Evolutionary conservation across 2,888 invertebrate species (phyloP).

Genomic region (Orchestes rusci): DNA sequence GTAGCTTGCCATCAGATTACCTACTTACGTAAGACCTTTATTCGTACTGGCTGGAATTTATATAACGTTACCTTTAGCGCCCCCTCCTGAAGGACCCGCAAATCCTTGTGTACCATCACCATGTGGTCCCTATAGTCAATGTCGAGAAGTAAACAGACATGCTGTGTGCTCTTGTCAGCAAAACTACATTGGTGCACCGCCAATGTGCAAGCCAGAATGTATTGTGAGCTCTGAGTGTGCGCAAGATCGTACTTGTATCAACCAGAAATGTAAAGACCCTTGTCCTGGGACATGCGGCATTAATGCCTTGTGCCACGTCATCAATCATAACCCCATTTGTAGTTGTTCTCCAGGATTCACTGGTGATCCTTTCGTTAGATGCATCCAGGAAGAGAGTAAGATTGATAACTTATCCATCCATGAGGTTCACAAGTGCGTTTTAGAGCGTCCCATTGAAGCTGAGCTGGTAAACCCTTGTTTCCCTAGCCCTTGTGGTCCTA

Average conservation of each 20-base stretch:
- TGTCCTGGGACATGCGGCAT: conserved; percentile 77
- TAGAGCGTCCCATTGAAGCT: too few relatives aligned
- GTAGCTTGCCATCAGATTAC: conserved; percentile 57
- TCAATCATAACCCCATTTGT: conserved; percentile 81
- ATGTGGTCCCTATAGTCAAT: conserved; percentile 75
- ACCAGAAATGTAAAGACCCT: conserved; percentile 73
- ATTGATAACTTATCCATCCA: too few relatives aligned
- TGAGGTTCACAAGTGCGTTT: too few relatives aligned
- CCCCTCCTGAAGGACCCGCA: conserved; percentile 29
- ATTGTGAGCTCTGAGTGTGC: conserved; percentile 76
- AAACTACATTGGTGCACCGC: conserved; percentile 71
- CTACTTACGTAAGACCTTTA: conserved; percentile 20
- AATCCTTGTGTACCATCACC: conserved; percentile 63
- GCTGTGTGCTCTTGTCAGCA: conserved; percentile 75
- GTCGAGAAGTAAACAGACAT: conserved; percentile 62
- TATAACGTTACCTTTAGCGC: conserved; percentile 26
- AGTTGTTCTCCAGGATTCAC: conserved; percentile 67
- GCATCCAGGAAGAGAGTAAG: conserved; percentile 52
- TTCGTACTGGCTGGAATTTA: not conserved
- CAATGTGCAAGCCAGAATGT: conserved; percentile 72
- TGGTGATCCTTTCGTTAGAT: conserved; percentile 77
- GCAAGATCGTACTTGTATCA: conserved; percentile 71
- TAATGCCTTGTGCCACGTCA: conserved; percentile 73
- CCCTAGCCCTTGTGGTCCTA: conserved; percentile 78
- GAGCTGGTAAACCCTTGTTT: conserved; percentile 66